Conservation (phyloP, 2,113 vertebrate genomes). For the Phyllostomus discolor region DNA sequence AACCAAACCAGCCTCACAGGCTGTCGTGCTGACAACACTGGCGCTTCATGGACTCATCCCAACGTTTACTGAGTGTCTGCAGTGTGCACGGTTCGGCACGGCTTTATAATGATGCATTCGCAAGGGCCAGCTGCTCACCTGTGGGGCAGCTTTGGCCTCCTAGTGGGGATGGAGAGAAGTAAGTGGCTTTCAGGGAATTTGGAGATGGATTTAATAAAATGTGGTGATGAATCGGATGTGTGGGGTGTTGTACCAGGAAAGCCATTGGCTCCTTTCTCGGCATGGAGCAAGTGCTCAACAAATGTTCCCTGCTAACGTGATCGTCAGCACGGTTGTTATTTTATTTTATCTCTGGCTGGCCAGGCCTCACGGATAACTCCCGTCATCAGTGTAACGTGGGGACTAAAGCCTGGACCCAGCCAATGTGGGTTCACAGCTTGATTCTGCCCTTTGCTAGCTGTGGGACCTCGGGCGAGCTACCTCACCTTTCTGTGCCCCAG, state of each 20-base stretch:
- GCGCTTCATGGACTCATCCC: neutral
- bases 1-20: rapidly evolving
- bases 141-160: neutral
- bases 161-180: neutral
- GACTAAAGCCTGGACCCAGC: too few relatives aligned
- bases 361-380: neutral
- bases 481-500: neutral
- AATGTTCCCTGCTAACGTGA: too few relatives aligned
- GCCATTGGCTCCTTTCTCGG: neutral
- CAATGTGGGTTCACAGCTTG: rapidly evolving
- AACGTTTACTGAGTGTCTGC: rapidly evolving
- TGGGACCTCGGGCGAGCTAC: neutral
- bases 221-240: neutral
- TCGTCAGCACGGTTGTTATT: neutral
- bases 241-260: neutral
- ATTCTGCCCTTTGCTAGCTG: neutral
- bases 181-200: neutral
- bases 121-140: neutral
- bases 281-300: neutral
- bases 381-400: too few relatives aligned
- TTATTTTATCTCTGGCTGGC: neutral
- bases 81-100: rapidly evolving
- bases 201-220: neutral
- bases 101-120: rapidly evolving
- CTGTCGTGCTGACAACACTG: rapidly evolving